Base-by-base conservation (phyloP, 2,797 vertebrate species). In the Tapera naevia region DNA sequence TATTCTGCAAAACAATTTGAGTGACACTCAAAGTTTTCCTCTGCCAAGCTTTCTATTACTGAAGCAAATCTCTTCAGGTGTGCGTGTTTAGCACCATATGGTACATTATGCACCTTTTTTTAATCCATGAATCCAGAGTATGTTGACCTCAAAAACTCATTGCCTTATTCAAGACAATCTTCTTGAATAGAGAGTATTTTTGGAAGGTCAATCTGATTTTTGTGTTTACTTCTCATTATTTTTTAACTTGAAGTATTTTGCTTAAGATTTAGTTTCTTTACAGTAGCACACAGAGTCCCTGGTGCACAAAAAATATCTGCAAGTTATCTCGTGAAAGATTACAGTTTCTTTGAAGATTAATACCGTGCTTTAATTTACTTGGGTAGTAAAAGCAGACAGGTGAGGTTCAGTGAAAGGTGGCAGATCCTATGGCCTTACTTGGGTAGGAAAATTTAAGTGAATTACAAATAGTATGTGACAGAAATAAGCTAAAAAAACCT, bases 391-490 rank as follows among this genome's bases (percentile, higher is more conserved):
- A 94, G 65, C 69, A 91, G 91, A 46, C 92, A 88, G 73, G 84
- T 91, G 60, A 88, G 70, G 53, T 91, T 95, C 80, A 84, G 3
- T 22, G 35, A 85, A 94, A 88, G 35, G 85, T 73, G 82, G 37
- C 48, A 30, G 75, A 73, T 91, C 82, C 43, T 83, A 9, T 78
- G 75, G 65, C 57, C 86, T 92, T 94, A 57, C 61, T 82, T 81
- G 48, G 66, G 45, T 51, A 67, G 71, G 54, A 86, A 81, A 88
- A 71, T 66, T 78, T 90, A 39, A 2, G 1, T 71, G 50, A 88
- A 37, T 74, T 90, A 61, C 82, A 85, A 95, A 93, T 80, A 82
- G 76, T 54, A 25, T 58, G 41, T 88, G 93, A 93, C 73, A 92
- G 61, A 92, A 85, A 35, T 60, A 61, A 37, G 25, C 75, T 78